phyloP scores from a whole-genome alignment of 2,888 invertebrate genomes.

The Ephialtes manifestator region DNA sequence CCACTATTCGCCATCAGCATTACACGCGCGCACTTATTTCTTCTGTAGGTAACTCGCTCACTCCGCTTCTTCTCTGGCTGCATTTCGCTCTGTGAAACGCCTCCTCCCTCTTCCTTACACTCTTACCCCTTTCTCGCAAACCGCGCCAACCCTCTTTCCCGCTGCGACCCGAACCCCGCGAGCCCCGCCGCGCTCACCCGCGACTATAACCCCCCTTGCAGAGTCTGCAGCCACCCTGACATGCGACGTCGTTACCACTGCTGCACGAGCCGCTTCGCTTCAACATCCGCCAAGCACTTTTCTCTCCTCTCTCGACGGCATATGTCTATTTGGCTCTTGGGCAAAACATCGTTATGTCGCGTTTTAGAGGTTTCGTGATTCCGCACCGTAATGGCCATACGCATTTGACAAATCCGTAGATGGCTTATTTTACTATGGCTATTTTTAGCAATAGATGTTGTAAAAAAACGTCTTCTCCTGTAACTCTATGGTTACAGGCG shows the following conservation, averaged over 20 bases:
- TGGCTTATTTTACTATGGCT: neutral
- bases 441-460: neutral
- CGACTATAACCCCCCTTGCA: conserved; percentile 56
- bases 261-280: conserved; percentile 23
- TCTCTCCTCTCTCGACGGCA: conserved; percentile 28
- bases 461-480: neutral
- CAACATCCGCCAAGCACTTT: conserved; percentile 48
- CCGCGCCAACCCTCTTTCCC: conserved; percentile 69
- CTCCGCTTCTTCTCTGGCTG: conserved; percentile 62
- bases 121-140: conserved; percentile 70
- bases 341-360: conserved; percentile 14
- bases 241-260: conserved; percentile 41
- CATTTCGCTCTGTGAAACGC: conserved; percentile 62
- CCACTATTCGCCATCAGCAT: conserved; percentile 83
- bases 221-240: conserved; percentile 62
- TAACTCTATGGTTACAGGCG: neutral
- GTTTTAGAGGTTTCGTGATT: conserved; percentile 8
- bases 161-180: conserved; percentile 25
- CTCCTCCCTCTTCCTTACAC: conserved; percentile 60
- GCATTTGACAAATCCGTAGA: neutral
- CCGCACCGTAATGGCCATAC: neutral
- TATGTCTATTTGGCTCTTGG: conserved; percentile 16
- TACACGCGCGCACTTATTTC: conserved; percentile 83
- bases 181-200: conserved; percentile 33
- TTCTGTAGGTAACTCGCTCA: conserved; percentile 80